Percentiles rank a stretch among this genome's conserved stretches.
Conservation (phyloP, 1,140 invertebrate genomes). For the Diabrotica virgifera region DNA sequence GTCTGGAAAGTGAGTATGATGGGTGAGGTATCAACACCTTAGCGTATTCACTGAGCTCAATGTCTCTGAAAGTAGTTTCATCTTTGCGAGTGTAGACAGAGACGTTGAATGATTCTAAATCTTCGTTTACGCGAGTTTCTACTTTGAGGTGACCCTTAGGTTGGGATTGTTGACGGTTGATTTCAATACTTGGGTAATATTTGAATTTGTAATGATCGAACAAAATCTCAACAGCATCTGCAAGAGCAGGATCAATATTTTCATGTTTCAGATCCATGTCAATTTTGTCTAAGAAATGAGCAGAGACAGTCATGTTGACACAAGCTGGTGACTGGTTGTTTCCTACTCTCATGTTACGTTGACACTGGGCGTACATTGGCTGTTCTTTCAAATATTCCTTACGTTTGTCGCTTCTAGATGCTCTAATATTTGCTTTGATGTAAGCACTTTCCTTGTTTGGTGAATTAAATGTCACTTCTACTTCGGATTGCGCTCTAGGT, state of each 20-base stretch:
- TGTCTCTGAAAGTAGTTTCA: background rate
- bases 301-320: constrained; percentile 51
- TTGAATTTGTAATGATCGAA: constrained; percentile 19
- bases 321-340: constrained; percentile 56
- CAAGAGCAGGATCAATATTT: constrained; percentile 32
- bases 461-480: constrained; percentile 52
- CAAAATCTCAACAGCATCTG: constrained; percentile 10
- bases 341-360: constrained; percentile 51
- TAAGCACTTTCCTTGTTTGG: constrained; percentile 35
- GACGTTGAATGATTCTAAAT: background rate
- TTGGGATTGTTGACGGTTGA: background rate
- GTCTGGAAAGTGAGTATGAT: constrained; percentile 42
- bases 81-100: background rate
- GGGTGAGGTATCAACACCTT: background rate
- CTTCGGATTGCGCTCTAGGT: constrained; percentile 49
- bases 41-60: background rate
- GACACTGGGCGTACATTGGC: constrained; percentile 49
- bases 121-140: background rate
- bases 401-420: constrained; percentile 52
- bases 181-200: constrained; percentile 26
- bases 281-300: constrained; percentile 52
- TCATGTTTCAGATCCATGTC: constrained; percentile 51
- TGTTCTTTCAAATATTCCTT: constrained; percentile 49
- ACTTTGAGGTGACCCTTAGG: background rate
- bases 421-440: constrained; percentile 49